Evolutionary conservation across 1,140 invertebrate genomes (phyloP).

Genomic region (Acarapis woodi): DNA sequence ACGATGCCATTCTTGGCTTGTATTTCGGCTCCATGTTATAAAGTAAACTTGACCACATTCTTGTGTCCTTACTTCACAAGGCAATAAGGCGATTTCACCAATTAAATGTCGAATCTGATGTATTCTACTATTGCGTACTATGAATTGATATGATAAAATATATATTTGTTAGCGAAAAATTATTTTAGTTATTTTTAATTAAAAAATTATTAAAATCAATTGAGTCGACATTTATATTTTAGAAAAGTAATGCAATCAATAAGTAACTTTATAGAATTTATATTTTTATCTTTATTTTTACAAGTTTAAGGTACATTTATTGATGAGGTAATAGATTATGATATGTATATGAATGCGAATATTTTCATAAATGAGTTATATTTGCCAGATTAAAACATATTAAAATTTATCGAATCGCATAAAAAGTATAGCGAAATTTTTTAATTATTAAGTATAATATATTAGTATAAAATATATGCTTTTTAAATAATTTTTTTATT

Average conservation of each 20-base stretch:
- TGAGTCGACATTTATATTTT: background rate
- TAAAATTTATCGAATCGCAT: no score
- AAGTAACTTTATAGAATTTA: background rate
- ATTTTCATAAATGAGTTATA: no score
- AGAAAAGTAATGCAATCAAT: background rate
- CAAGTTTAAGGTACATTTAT: background rate
- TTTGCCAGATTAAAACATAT: no score
- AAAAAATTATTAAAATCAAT: background rate
- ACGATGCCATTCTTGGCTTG: conserved; percentile 12
- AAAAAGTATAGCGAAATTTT: no score
- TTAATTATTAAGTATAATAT: no score
- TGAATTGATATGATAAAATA: background rate
- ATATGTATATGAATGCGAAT: no score
- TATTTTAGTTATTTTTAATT: background rate
- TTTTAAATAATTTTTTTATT: background rate
- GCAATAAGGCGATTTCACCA: conserved; percentile 11
- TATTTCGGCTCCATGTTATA: conserved; percentile 14
- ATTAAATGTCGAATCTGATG: conserved; percentile 12
- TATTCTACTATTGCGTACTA: conserved; percentile 1
- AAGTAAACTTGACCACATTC: conserved; percentile 14
- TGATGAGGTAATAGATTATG: no score
- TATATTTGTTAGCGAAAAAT: background rate
- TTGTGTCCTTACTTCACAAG: conserved; percentile 12
- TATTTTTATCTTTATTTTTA: background rate
- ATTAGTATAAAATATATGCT: no score